Base-by-base conservation (phyloP, 2,888 invertebrate genomes). In the Diaphora mendica region DNA sequence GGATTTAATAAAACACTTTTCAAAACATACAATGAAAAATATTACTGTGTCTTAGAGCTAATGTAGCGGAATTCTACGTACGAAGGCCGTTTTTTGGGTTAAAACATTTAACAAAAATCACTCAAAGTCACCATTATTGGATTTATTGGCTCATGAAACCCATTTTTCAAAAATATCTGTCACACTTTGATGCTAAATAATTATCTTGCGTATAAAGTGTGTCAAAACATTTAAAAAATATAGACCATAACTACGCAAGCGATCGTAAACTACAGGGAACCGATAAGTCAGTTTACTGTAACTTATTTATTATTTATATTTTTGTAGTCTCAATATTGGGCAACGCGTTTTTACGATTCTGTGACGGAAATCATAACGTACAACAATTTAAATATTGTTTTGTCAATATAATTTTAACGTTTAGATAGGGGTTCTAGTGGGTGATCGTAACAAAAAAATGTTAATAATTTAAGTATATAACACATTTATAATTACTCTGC, bases 281-380 rank as follows among this genome's bases (percentile, higher is more conserved):
- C 88, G 92, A 91, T 92, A 91, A 91, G 87, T 80, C 72, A 80
- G 85, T 89, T 90, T 79, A 81, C 73, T 82, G 86, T 86, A 51
- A 23, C 65, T 69, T 71, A 65, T 69, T 69, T 69, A 33, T 69
- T 69, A 68, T 85, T 81, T 86, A 84, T 86, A 84, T 89, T 86
- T 87, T 84, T 87, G 84, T 86, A 85, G 82, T 80, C 77, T 72
- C 77, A 81, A 77, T 83, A 85, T 88, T 85, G 83, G 78, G 86
- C 80, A 87, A 86, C 83, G 74, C 71, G 82, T 81, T 88, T 90
- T 89, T 82, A 90, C 82, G 83, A 80, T 84, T 64, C 70, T 79
- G 77, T 82, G 82, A 77, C 88, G 89, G 89, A 90, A 88, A 89
- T 83, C 77, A 72, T 85, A 80, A 80, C 75, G 17, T 64, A n/a